Evolutionary conservation across 2,888 invertebrate genomes (phyloP), one percentile per base, ranked within the genome.

Genomic region (Atethmia centrago): DNA sequence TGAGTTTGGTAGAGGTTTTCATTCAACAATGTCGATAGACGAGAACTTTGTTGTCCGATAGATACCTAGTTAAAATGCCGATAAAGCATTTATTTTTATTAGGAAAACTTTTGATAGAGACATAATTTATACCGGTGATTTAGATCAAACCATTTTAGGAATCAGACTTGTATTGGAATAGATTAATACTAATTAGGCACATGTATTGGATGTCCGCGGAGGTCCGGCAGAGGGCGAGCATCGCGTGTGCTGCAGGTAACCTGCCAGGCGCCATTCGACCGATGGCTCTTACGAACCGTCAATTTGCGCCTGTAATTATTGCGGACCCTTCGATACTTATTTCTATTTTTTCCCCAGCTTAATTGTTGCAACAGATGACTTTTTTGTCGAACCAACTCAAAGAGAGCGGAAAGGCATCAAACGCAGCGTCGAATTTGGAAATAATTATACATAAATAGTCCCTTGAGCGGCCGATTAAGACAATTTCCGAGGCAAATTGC

Each of bases 401-500:
- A 95, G 95, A 96, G 96, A 96, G 96, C 96, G 96, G 96, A 95
- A 96, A 96, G 94, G 96, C 96, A 96, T 96, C 96, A 96, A 96
- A 96, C 95, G 93, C 91, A 94, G 93, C 95, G 95, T 96, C 95
- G 96, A 96, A 96, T 96, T 96, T 96, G 95, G 95, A 96, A 96
- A 96, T 96, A 96, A 96, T 96, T 96, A 96, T 96, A 96, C 95
- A 96, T 96, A 96, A 96, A 96, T 96, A 96, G 96, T 96, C 96
- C 96, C 96, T 96, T 96, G 96, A 96, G 96, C 96, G 96, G 93
- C 93, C 96, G 96, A 96, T 96, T 96, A 96, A 96, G 96, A 96
- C 96, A 96, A 96, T 96, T 96, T 96, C 95, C 94, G 95, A 95
- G 92, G 96, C 94, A 96, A 96, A 96, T 96, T 96, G 96, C 96